These are phyloP conservation scores for Ancistrus triradiatus DNA, from an alignment of 2,113 vertebrate genomes.

Conservation along the genomic window DNA sequence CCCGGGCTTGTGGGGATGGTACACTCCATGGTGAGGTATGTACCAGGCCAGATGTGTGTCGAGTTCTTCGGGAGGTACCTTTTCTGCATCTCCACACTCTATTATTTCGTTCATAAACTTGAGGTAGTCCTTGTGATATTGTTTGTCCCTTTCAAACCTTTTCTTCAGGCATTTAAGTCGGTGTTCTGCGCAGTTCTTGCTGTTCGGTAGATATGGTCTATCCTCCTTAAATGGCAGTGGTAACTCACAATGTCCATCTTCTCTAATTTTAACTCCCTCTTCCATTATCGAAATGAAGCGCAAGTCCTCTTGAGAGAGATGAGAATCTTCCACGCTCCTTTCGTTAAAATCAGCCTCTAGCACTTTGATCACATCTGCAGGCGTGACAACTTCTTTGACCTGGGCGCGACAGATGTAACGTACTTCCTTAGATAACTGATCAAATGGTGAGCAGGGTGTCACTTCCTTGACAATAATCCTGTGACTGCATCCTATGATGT, in stretches of 20 bases:
- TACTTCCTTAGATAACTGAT: not conserved
- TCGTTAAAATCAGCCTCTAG: not conserved
- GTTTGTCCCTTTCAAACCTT: conserved; percentile 13
- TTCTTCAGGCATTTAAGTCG: not conserved
- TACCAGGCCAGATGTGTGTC: not conserved
- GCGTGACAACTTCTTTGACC: not conserved
- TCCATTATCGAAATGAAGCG: not conserved
- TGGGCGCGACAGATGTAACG: not conserved
- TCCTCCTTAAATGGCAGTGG: conserved; percentile 1
- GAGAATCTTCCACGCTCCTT: not conserved
- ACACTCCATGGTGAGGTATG: conserved; percentile 5
- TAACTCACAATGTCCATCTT: not conserved
- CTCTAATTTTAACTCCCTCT: not conserved
- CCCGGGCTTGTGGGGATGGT: not conserved
- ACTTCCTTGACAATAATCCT: not conserved
- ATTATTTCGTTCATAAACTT: conserved; percentile 25
- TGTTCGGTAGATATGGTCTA: not conserved
- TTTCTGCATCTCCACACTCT: conserved; percentile 23
- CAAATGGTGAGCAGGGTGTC: not conserved
- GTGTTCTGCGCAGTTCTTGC: not conserved
- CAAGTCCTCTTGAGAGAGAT: not conserved
- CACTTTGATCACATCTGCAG: not conserved
- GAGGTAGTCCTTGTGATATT: conserved; percentile 32
- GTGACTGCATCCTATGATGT: conserved; percentile 13
- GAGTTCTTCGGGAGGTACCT: conserved; percentile 1